Percentiles rank a stretch among this genome's conserved stretches.
Conservation (phyloP, 2,797 vertebrate species). For the Pseudotriccus pelzelni region DNA sequence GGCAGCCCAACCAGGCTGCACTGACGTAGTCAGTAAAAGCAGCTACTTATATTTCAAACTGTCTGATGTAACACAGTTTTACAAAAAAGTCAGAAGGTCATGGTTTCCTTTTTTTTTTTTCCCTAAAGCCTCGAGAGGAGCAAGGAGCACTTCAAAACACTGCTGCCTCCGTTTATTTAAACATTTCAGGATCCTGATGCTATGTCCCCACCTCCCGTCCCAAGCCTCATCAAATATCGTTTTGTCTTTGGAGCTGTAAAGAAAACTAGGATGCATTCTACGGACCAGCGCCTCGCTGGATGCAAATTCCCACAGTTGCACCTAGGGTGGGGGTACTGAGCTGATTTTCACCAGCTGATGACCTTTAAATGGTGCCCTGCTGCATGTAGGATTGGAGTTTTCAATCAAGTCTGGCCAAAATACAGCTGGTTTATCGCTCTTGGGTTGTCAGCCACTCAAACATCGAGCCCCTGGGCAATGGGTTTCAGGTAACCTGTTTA, state of each 20-base stretch:
- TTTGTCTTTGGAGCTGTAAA: neutral
- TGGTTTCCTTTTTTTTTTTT: neutral
- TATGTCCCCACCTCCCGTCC: neutral
- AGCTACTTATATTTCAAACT: constrained; percentile 13
- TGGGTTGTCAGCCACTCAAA: neutral
- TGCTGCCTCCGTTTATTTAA: neutral
- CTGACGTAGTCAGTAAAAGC: neutral
- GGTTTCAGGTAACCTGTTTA: neutral
- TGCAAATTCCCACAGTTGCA: neutral
- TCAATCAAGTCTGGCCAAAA: neutral
- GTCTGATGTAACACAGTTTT: neutral
- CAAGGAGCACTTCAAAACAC: neutral
- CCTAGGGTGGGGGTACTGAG: rapidly evolving
- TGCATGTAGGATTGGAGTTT: neutral
- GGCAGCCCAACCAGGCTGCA: neutral
- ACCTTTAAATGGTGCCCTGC: neutral
- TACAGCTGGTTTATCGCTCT: neutral
- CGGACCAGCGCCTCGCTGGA: neutral
- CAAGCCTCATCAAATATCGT: neutral
- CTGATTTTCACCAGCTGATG: neutral
- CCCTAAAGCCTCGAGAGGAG: neutral
- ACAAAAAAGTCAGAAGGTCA: neutral
- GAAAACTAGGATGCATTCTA: neutral
- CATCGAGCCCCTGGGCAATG: rapidly evolving
- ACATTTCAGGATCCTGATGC: neutral